Base-by-base conservation (phyloP, 1,140 invertebrate species). In the Hylyphantes graminicola region DNA sequence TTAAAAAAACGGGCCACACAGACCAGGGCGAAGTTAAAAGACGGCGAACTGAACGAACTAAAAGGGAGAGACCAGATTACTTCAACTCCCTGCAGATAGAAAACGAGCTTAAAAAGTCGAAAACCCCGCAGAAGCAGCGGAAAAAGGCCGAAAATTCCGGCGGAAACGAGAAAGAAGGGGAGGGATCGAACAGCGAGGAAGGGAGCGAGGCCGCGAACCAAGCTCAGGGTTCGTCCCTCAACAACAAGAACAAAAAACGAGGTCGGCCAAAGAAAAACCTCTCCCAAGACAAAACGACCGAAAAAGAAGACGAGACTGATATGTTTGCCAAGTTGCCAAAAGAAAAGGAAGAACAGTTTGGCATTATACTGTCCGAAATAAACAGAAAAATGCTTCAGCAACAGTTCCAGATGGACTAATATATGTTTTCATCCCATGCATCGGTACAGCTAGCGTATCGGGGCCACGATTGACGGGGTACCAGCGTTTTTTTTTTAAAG, bases 81-180 rank as follows among this genome's bases (percentile, higher is more conserved):
- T 96, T 95, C 87, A 94, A 96, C 91, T 92, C 94, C 10, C 91
- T 94, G 86, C 94, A 95, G 90, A 93, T 93, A 91, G 93, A 93
- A 85, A 93, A 93, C 88, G 92, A 93, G 88, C 92, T 92, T 51
- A 92, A 92, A 88, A 93, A 92, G 88, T 90, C 91, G 87, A 86
- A 73, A 85, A 85, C 11, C 21, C 15, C 55, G 13, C 65, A 80
- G 48, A 86, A 73, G 54, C 21, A 21, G 12, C 51, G 74, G 9
- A 82, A 86, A 19, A 83, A 77, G 64, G 17, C 7, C 54, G 76
- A 77, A 48, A 77, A 82, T 63, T 15, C 73, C 7, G 67, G 48
- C 61, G 72, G 59, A 15, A 82, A 82, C 51, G 85, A 86, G 17
- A 65, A 74, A 51, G 85, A 82, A 48, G 85, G 79, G n/a, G 85